These are phyloP conservation scores for Corvus hawaiiensis DNA, from an alignment of 2,113 vertebrate species.

Conservation along the genomic window DNA sequence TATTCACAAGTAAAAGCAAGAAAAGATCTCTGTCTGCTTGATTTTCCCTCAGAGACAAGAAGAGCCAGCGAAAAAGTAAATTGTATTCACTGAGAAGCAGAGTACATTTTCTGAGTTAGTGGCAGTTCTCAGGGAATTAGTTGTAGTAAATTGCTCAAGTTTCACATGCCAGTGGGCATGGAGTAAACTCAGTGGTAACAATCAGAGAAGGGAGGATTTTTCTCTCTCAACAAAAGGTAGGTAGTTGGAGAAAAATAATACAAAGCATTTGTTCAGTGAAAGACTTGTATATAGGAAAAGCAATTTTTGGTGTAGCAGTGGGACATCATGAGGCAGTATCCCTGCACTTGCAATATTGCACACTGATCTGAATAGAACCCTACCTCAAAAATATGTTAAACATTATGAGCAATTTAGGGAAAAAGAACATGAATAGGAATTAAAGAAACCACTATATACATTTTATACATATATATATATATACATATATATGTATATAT, in stretches of 20 bases:
- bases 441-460: not conserved
- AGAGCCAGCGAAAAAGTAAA: not conserved
- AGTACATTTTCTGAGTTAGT: not conserved
- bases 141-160: not conserved
- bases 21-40: not conserved
- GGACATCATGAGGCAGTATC: not conserved
- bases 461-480: too few species aligned
- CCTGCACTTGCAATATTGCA: not conserved
- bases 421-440: not conserved
- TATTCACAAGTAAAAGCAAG: not conserved
- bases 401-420: not conserved
- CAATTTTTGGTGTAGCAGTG: not conserved
- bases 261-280: not conserved
- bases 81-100: not conserved
- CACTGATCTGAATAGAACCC: not conserved
- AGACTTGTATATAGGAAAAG: not conserved
- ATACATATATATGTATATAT: too few species aligned
- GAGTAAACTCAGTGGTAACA: not conserved
- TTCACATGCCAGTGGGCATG: not conserved
- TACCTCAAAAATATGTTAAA: not conserved
- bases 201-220: not conserved
- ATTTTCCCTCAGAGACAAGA: not conserved
- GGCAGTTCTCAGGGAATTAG: not conserved
- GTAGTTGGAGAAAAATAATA: not conserved
- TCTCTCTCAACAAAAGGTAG: not conserved